phyloP scores from a whole-genome alignment of 2,797 vertebrate genomes.

The Sebastes trivittatus region DNA sequence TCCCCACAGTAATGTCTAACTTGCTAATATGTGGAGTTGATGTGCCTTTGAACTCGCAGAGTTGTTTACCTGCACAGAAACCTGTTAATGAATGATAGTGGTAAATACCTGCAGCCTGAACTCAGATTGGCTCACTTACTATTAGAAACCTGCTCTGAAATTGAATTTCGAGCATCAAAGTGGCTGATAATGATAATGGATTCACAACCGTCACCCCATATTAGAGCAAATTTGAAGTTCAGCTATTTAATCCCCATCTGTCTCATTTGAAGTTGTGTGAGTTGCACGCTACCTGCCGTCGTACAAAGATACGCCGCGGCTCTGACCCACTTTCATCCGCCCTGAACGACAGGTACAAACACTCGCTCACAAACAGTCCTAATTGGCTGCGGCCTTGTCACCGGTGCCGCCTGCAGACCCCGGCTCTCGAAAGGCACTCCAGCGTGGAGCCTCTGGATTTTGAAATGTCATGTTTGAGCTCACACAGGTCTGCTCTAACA shows the following conservation, averaged over 20 bases:
- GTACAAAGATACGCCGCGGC: conserved; percentile 28
- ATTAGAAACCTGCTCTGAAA: conserved; percentile 51
- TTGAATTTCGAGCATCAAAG: conserved; percentile 68
- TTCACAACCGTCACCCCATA: conserved; percentile 41
- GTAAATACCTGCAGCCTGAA: conserved; percentile 50
- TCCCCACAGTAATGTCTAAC: conserved; percentile 48
- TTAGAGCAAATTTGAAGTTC: conserved; percentile 55
- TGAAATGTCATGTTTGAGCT: conserved; percentile 64
- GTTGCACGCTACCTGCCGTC: conserved; percentile 35
- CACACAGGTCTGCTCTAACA: conserved; percentile 62
- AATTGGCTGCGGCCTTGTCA: conserved; percentile 76
- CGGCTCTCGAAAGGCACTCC: conserved; percentile 49
- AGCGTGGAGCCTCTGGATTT: conserved; percentile 63
- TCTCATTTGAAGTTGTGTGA: conserved; percentile 34
- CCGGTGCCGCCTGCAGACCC: conserved; percentile 53
- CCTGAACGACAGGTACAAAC: conserved; percentile 53
- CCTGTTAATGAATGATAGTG: conserved; percentile 57
- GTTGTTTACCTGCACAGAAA: conserved; percentile 64
- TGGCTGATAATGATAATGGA: conserved; percentile 48
- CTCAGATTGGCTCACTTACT: conserved; percentile 35
- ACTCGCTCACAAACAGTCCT: conserved; percentile 60
- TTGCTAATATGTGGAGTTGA: conserved; percentile 48
- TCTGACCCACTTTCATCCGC: conserved; percentile 73
- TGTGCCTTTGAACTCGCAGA: conserved; percentile 64
- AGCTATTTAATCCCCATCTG: conserved; percentile 40